Evolutionary conservation across 2,113 vertebrate species (phyloP), one percentile per base, ranked within the genome.

Genomic region (Cricetomys ansorgei): DNA sequence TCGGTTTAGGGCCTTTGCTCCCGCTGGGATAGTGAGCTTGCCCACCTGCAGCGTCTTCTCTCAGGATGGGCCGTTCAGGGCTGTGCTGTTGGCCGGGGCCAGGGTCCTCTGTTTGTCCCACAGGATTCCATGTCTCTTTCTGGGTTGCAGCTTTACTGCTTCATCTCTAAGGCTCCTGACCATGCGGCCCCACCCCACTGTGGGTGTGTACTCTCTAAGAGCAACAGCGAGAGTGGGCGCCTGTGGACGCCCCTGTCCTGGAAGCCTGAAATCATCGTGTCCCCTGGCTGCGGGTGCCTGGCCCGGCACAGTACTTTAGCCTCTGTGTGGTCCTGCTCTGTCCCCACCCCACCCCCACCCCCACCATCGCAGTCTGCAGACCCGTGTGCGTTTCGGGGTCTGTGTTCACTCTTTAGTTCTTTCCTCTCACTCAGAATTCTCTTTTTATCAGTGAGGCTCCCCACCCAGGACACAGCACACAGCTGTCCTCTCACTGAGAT

Each of bases 361-460:
- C n/a, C 34, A 0, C 7, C 29, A 31, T 31, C 57, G n/a, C 31
- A 4, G 53, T 72, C 1, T 37, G 17, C 37, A 37, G 37, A 8
- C 4, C 77, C 8, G 0, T n/a, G 15, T 19, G 16, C 13, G 17
- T 27, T 7, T 81, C 37, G 4, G 57, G 85, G 48, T 88, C 69
- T 31, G 43, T 92, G n/a, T 57, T 88, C 45, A 43, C 77, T 84
- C 70, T 34, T 88, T 27, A 84, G 10, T 96, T 83, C 90, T 94
- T 96, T 91, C 40, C 89, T 65, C 93, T 37, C 53, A n/a, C 79
- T 93, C 57, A 88, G 91, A 96, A 93, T 88, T 85, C 79, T 69
- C 59, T 89, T 94, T 85, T 95, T 93, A 85, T 97, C 89, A 97
- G 93, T 62, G 79, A 96, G 94, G 84, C 90, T 64, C 94, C 94